Base-by-base conservation (phyloP, 2,797 vertebrate species). In the Helarctos malayanus region DNA sequence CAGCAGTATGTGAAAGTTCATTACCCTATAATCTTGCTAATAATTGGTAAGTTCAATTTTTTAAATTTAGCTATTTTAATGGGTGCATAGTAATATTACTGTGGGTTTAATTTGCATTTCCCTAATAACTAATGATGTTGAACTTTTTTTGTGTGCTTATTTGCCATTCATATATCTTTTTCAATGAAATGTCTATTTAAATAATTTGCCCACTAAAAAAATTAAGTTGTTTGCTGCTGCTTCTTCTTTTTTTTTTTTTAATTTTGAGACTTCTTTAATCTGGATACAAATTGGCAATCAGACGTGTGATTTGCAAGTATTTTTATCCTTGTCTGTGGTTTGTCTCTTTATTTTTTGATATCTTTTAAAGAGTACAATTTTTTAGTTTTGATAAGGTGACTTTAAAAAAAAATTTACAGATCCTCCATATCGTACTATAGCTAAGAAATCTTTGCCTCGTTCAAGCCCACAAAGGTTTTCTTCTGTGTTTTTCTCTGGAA, bases 401-500 rank as follows among this genome's bases (percentile, higher is more conserved):
- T 52, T 86, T n/a, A 21, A 47, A 59, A 29, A 75, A n/a, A 11
- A 27, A 11, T 16, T 52, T 75, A 32, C 38, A 29, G 41, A 52
- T 73, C 3, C 7, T 86, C 10, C 14, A 52, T 75, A 32, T 76
- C 4, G 19, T 68, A 10, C 14, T 25, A 9, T 16, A 75, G 19
- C 41, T 69, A 76, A 79, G 56, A 97, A 76, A 68, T 96, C 27
- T 59, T 35, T 69, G 56, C 49, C 38, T 57, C 68, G 52, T 84
- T 92, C 7, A 76, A 93, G 76, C 35, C 11, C 29, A 83, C 5
- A 19, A 32, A 29, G 8, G 68, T 47, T 80, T 86, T 79, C 4
- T 56, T 25, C 56, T 63, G 19, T 61, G 15, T 25, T 81, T 84
- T 78, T 29, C 61, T 82, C 45, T 71, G 35, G 35, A 41, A 54